These are phyloP conservation scores for Astyanax mexicanus DNA, from an alignment of 2,797 vertebrate genomes.

Conservation along the genomic window DNA sequence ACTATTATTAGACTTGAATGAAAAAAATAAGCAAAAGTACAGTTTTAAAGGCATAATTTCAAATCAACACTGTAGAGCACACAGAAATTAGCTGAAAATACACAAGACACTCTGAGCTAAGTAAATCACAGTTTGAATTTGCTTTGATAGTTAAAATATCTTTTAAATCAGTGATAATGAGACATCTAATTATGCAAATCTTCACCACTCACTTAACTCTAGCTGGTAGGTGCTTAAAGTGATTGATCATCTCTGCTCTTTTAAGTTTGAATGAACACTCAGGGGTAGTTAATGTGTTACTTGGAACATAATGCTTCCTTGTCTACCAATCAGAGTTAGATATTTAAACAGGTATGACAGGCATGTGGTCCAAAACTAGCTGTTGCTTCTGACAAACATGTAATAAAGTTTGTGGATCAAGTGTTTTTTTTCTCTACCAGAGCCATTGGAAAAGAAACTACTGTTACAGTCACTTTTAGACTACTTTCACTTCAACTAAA, in stretches of 20 bases:
- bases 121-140: not conserved
- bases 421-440: not conserved
- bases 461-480: not conserved
- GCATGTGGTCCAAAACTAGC: slow-evolving; percentile 1
- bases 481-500: not conserved
- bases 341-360: slow-evolving; percentile 2
- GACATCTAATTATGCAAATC: not conserved
- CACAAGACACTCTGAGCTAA: not conserved
- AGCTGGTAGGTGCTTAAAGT: not conserved
- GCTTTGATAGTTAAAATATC: not conserved
- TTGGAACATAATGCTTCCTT: not conserved
- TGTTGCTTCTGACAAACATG: not conserved
- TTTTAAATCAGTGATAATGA: not conserved
- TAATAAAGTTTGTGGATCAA: too few relatives aligned
- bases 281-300: not conserved
- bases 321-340: not conserved
- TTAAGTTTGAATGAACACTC: not conserved
- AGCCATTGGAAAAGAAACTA: not conserved
- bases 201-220: not conserved
- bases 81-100: too few relatives aligned
- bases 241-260: not conserved
- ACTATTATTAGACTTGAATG: too few relatives aligned
- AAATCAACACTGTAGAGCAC: too few relatives aligned
- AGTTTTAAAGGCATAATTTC: too few relatives aligned
- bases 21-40: too few relatives aligned